Evolutionary conservation across 2,888 invertebrate genomes (phyloP).

Genomic region (Diloba caeruleocephala): DNA sequence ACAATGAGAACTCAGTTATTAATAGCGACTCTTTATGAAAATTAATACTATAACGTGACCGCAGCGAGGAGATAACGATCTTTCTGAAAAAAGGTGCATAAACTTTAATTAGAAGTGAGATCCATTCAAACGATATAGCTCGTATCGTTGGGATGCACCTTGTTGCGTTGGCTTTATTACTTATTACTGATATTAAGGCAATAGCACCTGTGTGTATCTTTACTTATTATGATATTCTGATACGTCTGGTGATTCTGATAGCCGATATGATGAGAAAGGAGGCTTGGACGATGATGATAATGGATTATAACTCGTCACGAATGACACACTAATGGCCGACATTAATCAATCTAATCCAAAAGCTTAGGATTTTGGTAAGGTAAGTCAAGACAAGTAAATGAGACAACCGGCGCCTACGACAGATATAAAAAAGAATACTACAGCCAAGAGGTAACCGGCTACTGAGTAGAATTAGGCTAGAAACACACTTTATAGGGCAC

Average conservation of each 20-base stretch:
- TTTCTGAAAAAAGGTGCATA: constrained; percentile 62
- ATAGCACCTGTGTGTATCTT: constrained; percentile 33
- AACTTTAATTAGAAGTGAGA: constrained; percentile 65
- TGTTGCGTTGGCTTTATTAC: constrained; percentile 35
- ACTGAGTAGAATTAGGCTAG: too few species aligned
- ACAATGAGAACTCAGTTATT: constrained; percentile 49
- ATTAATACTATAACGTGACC: constrained; percentile 62
- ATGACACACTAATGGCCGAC: too few species aligned
- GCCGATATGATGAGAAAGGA: too few species aligned
- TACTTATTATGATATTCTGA: constrained; percentile 16
- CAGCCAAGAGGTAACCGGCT: too few species aligned
- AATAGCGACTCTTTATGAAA: constrained; percentile 52
- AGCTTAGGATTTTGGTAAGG: too few species aligned
- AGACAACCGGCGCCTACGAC: too few species aligned
- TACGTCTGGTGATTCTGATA: constrained; percentile 5
- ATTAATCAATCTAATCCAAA: too few species aligned
- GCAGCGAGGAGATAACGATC: constrained; percentile 56
- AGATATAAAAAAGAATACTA: too few species aligned
- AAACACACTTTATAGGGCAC: too few species aligned
- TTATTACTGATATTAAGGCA: constrained; percentile 24
- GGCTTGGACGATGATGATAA: too few species aligned
- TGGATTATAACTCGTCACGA: too few species aligned
- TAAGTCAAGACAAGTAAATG: too few species aligned
- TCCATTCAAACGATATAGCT: constrained; percentile 55
- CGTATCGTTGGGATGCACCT: constrained; percentile 49